These are phyloP conservation scores for Archips crataeganus DNA, from an alignment of 2,888 invertebrate species.

Conservation along the genomic window DNA sequence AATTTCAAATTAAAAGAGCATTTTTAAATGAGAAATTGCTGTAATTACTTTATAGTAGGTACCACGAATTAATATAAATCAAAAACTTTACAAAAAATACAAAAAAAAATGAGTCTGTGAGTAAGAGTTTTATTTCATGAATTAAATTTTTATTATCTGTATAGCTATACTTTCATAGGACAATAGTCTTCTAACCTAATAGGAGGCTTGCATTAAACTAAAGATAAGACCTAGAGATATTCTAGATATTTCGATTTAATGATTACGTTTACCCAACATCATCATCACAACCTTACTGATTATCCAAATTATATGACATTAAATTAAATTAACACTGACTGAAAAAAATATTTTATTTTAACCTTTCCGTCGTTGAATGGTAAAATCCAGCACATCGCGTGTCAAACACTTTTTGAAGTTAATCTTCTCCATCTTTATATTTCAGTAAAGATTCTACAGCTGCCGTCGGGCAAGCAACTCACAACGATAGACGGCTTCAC, in stretches of 20 bases:
- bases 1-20: neutral
- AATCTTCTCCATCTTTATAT: conserved; percentile 6
- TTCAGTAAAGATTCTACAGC: conserved; percentile 22
- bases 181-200: neutral
- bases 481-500: conserved; percentile 37
- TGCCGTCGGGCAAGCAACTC: conserved; percentile 28
- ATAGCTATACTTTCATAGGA: neutral
- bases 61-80: too few species aligned
- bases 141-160: too few species aligned
- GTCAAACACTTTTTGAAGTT: neutral
- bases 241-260: neutral
- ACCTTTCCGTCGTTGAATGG: too few species aligned
- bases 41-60: too few species aligned
- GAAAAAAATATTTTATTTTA: too few species aligned
- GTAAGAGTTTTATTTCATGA: too few species aligned
- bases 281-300: neutral
- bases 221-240: neutral
- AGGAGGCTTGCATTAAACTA: neutral
- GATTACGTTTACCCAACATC: neutral
- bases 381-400: neutral
- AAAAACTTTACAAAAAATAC: too few species aligned
- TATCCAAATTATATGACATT: too few species aligned
- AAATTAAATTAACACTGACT: too few species aligned
- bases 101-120: too few species aligned
- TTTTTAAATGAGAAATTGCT: neutral